phyloP scores from a whole-genome alignment of 2,113 vertebrate genomes.

The Platysteira castanea region DNA sequence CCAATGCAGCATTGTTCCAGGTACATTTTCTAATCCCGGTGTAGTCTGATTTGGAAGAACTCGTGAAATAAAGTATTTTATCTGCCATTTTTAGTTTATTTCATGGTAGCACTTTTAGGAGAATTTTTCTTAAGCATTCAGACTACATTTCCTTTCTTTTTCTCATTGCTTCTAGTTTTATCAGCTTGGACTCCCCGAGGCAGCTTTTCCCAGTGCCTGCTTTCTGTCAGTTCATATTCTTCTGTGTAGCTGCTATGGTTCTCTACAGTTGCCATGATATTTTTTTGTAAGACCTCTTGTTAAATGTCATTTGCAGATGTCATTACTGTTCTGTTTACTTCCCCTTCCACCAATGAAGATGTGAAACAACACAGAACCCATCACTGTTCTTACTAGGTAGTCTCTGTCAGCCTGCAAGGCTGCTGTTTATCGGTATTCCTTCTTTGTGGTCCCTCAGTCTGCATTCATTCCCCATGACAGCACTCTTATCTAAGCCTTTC shows the following conservation, averaged over 20 bases:
- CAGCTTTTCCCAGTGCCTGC: neutral
- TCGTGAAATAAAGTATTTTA: neutral
- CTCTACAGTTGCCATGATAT: neutral
- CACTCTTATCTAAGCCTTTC: neutral
- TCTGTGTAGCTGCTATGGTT: neutral
- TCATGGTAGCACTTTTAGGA: fast-evolving
- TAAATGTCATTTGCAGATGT: constrained; percentile 23
- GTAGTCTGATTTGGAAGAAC: neutral
- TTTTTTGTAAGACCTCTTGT: neutral
- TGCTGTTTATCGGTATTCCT: neutral
- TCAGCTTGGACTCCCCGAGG: neutral
- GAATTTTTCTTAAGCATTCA: neutral
- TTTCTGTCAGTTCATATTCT: neutral
- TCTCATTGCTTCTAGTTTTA: neutral
- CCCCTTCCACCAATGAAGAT: constrained; percentile 9
- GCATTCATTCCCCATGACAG: neutral
- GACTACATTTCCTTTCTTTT: neutral
- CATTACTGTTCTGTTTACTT: constrained; percentile 23
- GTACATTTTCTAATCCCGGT: neutral
- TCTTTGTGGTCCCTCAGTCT: neutral
- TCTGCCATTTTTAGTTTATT: neutral
- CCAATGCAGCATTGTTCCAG: neutral
- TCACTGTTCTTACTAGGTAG: neutral
- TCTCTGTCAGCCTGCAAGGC: neutral
- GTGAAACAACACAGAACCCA: neutral